phyloP scores from a whole-genome alignment of 1,140 invertebrate genomes.

The Probaryconus sp. region DNA sequence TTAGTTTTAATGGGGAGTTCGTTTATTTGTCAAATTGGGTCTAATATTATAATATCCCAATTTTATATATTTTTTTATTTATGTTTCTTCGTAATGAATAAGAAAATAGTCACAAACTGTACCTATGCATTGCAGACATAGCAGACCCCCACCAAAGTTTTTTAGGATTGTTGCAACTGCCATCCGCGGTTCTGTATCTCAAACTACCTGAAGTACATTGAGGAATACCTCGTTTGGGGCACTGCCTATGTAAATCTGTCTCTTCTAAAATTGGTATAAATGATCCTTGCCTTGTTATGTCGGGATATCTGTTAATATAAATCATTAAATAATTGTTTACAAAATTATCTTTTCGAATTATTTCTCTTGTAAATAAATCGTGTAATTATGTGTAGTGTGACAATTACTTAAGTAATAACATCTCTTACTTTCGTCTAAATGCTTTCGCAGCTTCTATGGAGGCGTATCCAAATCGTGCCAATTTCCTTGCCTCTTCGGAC shows the following conservation, averaged over 20 bases:
- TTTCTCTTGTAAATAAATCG: constrained; percentile 8
- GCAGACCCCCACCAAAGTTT: constrained; percentile 89
- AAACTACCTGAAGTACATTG: constrained; percentile 80
- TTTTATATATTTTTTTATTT: neutral
- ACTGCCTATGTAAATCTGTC: constrained; percentile 79
- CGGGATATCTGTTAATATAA: constrained; percentile 63
- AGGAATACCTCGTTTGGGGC: constrained; percentile 81
- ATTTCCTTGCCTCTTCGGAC: constrained; percentile 80
- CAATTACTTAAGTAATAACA: neutral
- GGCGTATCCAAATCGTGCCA: constrained; percentile 85
- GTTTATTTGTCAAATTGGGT: neutral
- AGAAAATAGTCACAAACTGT: constrained; percentile 1
- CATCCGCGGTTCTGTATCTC: constrained; percentile 89
- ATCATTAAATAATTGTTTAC: neutral
- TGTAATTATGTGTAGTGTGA: neutral
- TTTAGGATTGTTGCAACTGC: constrained; percentile 90
- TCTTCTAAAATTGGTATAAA: constrained; percentile 44
- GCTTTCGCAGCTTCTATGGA: constrained; percentile 81
- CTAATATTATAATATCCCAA: neutral
- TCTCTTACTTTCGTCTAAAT: constrained; percentile 66
- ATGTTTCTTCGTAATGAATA: neutral
- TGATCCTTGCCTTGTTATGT: constrained; percentile 59
- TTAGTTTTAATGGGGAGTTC: too few relatives aligned
- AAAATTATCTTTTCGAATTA: too few relatives aligned
- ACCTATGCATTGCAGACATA: constrained; percentile 86